A percentile compares a stretch with the other conserved stretches of the same genome.
phyloP scores from a whole-genome alignment of 2,113 vertebrate species.

The Grus americana region DNA sequence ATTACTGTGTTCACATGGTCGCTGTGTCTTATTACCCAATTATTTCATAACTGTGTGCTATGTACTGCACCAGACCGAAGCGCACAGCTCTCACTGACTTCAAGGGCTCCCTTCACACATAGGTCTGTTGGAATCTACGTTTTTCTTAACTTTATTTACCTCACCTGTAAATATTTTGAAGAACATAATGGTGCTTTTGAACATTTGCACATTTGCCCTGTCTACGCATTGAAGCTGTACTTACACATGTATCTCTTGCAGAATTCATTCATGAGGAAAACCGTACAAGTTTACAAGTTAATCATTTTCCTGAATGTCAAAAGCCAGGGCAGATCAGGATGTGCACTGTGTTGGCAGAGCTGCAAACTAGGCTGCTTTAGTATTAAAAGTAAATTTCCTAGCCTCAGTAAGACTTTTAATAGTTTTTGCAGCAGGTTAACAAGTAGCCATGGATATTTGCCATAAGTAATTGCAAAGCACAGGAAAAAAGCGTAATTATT shows the following conservation, averaged over 20 bases:
- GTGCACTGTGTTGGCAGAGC: neutral
- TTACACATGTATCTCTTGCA: conserved; percentile 56
- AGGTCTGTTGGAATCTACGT: neutral
- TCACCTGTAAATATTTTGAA: neutral
- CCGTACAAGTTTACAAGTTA: conserved; percentile 45
- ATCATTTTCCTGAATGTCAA: conserved; percentile 59
- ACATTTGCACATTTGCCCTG: neutral
- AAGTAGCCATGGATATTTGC: neutral
- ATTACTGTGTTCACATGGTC: neutral
- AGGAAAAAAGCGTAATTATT: neutral
- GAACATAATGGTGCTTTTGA: conserved; percentile 18
- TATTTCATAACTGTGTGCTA: conserved; percentile 20
- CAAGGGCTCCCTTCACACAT: neutral
- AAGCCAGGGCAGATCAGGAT: conserved; percentile 40
- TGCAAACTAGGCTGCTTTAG: conserved; percentile 27
- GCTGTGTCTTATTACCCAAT: conserved; percentile 6
- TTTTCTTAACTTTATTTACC: neutral
- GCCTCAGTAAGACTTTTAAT: neutral
- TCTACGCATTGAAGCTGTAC: conserved; percentile 7
- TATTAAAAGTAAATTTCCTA: conserved; percentile 45
- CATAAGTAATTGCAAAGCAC: neutral
- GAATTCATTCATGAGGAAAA: conserved; percentile 70
- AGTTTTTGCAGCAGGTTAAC: conserved; percentile 2
- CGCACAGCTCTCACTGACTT: neutral
- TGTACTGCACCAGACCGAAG: neutral